A percentile compares a stretch with the other conserved stretches of the same genome.
phyloP scores from a whole-genome alignment of 2,888 invertebrate species.

The Melikaiella ostensackeni region DNA sequence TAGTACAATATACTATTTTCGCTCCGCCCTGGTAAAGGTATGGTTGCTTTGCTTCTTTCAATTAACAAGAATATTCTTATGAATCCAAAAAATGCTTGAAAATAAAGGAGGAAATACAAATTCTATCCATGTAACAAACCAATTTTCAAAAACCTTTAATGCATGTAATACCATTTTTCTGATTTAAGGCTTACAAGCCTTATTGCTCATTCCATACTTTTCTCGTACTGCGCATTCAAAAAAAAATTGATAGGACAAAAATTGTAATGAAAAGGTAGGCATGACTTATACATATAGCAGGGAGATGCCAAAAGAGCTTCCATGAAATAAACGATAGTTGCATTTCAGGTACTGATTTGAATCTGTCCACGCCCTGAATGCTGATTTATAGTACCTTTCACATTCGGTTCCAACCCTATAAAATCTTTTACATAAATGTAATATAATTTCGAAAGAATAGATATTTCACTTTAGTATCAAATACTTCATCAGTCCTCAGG shows the following conservation, averaged over 20 bases:
- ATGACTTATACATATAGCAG: background rate
- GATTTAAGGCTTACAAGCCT: background rate
- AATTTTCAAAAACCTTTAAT: too few relatives aligned
- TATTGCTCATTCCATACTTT: background rate
- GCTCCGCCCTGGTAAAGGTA: too few relatives aligned
- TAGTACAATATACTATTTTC: too few relatives aligned
- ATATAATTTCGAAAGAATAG: slow-evolving; percentile 14
- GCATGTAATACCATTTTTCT: too few relatives aligned
- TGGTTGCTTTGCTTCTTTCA: too few relatives aligned
- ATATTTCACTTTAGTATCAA: slow-evolving; percentile 13
- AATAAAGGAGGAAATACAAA: too few relatives aligned
- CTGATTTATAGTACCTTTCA: slow-evolving; percentile 37
- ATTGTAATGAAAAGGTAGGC: background rate
- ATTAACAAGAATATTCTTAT: too few relatives aligned
- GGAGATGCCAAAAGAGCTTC: slow-evolving; percentile 8
- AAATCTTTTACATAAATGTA: slow-evolving; percentile 25
- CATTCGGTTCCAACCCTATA: slow-evolving; percentile 26
- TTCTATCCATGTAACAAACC: too few relatives aligned
- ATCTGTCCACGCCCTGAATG: slow-evolving; percentile 33
- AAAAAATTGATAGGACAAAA: background rate
- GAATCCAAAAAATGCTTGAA: too few relatives aligned
- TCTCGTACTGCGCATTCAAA: background rate
- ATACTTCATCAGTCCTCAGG: background rate
- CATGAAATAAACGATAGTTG: slow-evolving; percentile 21
- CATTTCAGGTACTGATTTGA: slow-evolving; percentile 36